A percentile compares a stretch with the other conserved stretches of the same genome.
Conservation (phyloP, 2,888 invertebrate genomes). For the Terebella lapidaria region DNA sequence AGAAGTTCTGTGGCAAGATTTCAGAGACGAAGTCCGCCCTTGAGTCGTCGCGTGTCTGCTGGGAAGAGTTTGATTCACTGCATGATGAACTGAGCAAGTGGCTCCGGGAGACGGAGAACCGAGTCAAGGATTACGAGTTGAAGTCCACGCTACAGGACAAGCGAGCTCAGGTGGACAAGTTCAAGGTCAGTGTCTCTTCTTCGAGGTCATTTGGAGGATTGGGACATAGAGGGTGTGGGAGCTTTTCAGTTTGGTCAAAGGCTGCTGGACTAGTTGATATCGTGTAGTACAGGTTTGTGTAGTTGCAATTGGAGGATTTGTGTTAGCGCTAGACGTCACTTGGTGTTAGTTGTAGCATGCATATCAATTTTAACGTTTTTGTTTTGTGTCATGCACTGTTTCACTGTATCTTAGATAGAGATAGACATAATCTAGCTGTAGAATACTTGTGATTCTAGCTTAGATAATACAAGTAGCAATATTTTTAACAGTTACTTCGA, state of each 20-base stretch:
- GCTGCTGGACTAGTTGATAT: too few species aligned
- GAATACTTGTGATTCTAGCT: too few species aligned
- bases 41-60: conserved; percentile 70
- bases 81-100: conserved; percentile 77
- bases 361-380: background rate
- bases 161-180: conserved; percentile 67
- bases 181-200: conserved; percentile 62
- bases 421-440: too few species aligned
- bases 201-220: too few species aligned
- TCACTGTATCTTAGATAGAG: too few species aligned
- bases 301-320: background rate
- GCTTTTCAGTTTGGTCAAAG: too few species aligned
- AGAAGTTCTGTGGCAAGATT: conserved; percentile 46
- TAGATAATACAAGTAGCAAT: too few species aligned
- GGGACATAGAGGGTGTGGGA: too few species aligned
- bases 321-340: background rate
- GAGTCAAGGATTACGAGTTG: conserved; percentile 79
- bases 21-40: conserved; percentile 58
- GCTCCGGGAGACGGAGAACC: conserved; percentile 78
- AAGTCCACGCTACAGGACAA: conserved; percentile 79
- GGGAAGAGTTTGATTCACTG: conserved; percentile 80
- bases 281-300: too few species aligned
- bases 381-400: too few species aligned
- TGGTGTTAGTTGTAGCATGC: background rate
- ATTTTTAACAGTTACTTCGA: too few species aligned